Evolutionary conservation across 2,797 vertebrate genomes (phyloP).

Genomic region (Girardinus metallicus): DNA sequence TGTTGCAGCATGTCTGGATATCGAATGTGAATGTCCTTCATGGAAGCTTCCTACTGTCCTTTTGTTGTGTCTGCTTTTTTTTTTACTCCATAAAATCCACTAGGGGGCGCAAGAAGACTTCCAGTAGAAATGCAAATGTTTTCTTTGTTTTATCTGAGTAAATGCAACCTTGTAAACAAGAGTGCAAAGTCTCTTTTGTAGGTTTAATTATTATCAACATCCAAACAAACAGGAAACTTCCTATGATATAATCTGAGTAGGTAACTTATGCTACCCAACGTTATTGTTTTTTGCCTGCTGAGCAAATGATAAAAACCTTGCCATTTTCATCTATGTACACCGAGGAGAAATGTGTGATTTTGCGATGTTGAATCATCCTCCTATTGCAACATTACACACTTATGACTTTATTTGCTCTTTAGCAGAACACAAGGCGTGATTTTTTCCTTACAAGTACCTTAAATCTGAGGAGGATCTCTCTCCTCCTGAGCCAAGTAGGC

Average conservation of each 20-base stretch:
- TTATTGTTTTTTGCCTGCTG: neutral
- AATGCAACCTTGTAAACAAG: neutral
- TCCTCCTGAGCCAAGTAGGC: neutral
- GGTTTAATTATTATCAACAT: constrained; percentile 10
- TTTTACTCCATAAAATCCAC: constrained; percentile 19
- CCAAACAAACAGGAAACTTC: neutral
- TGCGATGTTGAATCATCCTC: neutral
- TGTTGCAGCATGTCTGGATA: neutral
- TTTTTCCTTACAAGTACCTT: neutral
- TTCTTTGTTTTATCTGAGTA: neutral
- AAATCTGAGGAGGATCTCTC: neutral
- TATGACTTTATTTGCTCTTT: neutral
- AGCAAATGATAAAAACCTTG: neutral
- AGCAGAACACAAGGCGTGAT: neutral
- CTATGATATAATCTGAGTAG: neutral
- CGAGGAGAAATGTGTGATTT: neutral
- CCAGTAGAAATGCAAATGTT: neutral
- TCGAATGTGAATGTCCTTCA: neutral
- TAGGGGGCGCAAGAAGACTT: constrained; percentile 37
- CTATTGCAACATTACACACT: neutral
- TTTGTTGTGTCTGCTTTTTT: neutral
- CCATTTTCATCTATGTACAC: neutral
- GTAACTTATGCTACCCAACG: neutral
- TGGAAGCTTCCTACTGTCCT: neutral
- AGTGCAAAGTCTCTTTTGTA: neutral